Base-by-base conservation (phyloP, 2,888 invertebrate genomes). In the Cheiracanthium punctorium region DNA sequence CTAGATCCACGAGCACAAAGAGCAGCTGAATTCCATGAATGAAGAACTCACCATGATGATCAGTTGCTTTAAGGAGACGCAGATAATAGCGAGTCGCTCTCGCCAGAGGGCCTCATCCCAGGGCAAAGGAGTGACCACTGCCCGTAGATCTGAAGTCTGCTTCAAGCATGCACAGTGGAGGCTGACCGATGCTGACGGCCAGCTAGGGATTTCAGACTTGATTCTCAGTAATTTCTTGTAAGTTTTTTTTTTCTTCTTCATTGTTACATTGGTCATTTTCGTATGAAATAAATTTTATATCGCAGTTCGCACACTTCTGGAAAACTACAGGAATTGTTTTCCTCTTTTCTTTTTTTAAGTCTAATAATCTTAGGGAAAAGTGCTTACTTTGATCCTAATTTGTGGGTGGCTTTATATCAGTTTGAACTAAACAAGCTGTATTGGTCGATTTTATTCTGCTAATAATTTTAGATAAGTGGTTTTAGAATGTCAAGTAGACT, bases 81-180 rank as follows among this genome's bases (percentile, higher is more conserved):
- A 95, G 72, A 92, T 95, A 0, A 92, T 93, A 2, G 92, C 92
- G 0, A 93, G 94, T 65, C 89, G 89, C 30, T 88, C 89, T 89
- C 82, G 90, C 80, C 87, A 88, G 70, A 77, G 89, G 85, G 82
- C 88, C 24, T 80, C 89, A 5, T 85, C 81, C 33, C 82, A 89
- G 33, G 95, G 95, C 90, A 94, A 95, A 1, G 94, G 95, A 32
- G 94, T 95, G 0, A 95, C 95, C 76, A 91, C 93, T 29, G 96
- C 97, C 32, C 93, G 98, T 43, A 95, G 95, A 0, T 96, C 96
- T 90, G 97, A 99, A 93, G 98, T 99, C 90, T 99, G 98, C 92
- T 99, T 99, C 92, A 98, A 98, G 92, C 96, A 97, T 90, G 99
- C 99, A 4, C 96, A 97, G 91, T 99, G 99, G 99, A 93, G 98